Evolutionary conservation across 2,888 invertebrate species (phyloP), one percentile per base, ranked within the genome.

Genomic region (Omphaloscelis lunosa): DNA sequence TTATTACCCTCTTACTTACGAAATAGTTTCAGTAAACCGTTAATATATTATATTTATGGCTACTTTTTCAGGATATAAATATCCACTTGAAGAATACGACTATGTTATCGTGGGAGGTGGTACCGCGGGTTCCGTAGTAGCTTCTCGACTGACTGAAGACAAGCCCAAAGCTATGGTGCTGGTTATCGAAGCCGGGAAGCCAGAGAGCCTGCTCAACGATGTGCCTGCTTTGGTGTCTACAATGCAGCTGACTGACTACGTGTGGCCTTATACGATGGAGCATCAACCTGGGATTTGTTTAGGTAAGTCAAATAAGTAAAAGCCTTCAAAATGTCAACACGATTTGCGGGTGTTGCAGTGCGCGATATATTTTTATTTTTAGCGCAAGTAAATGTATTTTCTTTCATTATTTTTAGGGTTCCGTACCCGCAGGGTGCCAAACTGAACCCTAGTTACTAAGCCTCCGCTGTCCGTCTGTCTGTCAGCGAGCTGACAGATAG

Each of bases 71-170:
- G 95, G 95, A 51, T 93, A 88, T 79, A 88, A 86, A 5, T 85
- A 89, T 77, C 92, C 94, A 0, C 87, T 94, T 27, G 94, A 96
- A 8, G 96, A 96, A 91, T 98, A 97, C 91, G 98, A 98, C 89
- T 98, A 98, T 87, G 95, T 98, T 7, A 95, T 98, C 39, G 96
- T 98, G 0, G 98, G 98, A 0, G 98, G 98, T 0, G 98, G 98
- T 0, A 97, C 98, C 0, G 97, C 98, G 0, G 98, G 98, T 0
- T 97, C 98, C 0, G 97, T 97, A 0, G 89, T 98, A 17, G 98
- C 98, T 0, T 97, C 98, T 86, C 96, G 98, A 2, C 94, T 98
- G 0, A 97, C 98, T 0, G 98, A 98, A 93, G 97, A 94, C 62
- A 96, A 96, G 79, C 96, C 95, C 0, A 91, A 87, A 71, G 92